Evolutionary conservation across 2,797 vertebrate species (phyloP), one percentile per base, ranked within the genome.

Genomic region (Emydoidea blandingii): DNA sequence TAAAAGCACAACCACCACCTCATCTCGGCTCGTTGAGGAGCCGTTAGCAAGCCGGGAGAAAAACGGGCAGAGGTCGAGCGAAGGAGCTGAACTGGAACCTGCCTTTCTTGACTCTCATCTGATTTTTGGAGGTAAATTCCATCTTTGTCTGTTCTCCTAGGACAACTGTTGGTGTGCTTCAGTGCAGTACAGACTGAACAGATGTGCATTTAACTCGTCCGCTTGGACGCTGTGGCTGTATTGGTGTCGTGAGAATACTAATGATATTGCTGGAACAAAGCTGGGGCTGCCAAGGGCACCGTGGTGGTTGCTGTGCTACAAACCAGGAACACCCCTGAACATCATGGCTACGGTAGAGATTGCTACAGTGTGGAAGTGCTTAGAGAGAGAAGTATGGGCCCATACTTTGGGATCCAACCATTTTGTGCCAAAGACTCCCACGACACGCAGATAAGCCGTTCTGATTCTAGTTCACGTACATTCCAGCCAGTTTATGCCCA

Each of bases 81-180:
- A 95, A 89, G n/a, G 37, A 88, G 8, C 37, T 16, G 83, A 86
- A 81, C 2, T 31, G 37, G 50, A 87, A 52, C 81, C 80, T 18
- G 21, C 62, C 92, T 78, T 90, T 59, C 76, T 84, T 47, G 79
- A 91, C 5, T 79, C 78, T 59, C 1, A 0, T 31, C 25, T 54
- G 23, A 50, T 87, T 37, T 86, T 93, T 62, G 83, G 74, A 97
- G 98, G 98, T 98, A 97, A 88, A 81, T 79, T 74, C 34, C 15
- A 6, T 83, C n/a, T 91, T 79, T 21, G 84, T 16, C n/a, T 80
- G 11, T 91, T 92, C 12, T 91, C 68, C 19, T 84, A 8, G 34
- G 85, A 25, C 21, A 44, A 31, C 23, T 88, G 81, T 41, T 15
- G 0, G 0, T 91, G 21, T 83, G 37, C 12, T 41, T 65, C 56